Percentiles rank a stretch among this genome's conserved stretches.
Evolutionary conservation across 2,113 vertebrate species (phyloP).

Genomic region (Corythaixoides concolor): DNA sequence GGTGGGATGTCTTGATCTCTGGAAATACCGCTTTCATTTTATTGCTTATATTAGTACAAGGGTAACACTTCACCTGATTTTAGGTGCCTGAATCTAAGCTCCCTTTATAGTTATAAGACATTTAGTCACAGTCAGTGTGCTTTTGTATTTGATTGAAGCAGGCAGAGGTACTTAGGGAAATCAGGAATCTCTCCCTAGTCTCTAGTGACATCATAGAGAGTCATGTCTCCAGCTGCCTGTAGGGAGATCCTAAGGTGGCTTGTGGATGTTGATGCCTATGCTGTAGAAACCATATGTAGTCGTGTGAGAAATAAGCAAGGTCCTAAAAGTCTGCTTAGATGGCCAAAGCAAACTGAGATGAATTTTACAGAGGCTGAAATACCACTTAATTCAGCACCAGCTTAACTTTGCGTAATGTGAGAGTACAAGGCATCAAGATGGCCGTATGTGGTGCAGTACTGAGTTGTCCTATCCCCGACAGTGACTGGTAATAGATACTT

Average conservation of each 20-base stretch:
- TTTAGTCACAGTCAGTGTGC: neutral
- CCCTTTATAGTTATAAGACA: neutral
- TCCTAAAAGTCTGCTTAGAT: neutral
- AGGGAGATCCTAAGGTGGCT: neutral
- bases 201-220: neutral
- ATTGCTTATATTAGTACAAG: neutral
- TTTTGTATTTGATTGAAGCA: neutral
- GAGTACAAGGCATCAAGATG: neutral
- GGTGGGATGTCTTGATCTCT: neutral
- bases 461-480: neutral
- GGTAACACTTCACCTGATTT: neutral
- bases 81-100: neutral
- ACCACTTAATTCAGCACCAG: neutral
- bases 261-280: neutral
- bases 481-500: neutral
- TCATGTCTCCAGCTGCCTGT: neutral
- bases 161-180: neutral
- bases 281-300: neutral
- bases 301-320: neutral
- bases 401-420: neutral
- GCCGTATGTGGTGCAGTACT: neutral
- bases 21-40: neutral
- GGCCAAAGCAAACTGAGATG: neutral
- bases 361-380: neutral
- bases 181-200: neutral